A percentile compares a stretch with the other conserved stretches of the same genome.
phyloP scores from a whole-genome alignment of 2,888 invertebrate species.

The Trilocha varians region DNA sequence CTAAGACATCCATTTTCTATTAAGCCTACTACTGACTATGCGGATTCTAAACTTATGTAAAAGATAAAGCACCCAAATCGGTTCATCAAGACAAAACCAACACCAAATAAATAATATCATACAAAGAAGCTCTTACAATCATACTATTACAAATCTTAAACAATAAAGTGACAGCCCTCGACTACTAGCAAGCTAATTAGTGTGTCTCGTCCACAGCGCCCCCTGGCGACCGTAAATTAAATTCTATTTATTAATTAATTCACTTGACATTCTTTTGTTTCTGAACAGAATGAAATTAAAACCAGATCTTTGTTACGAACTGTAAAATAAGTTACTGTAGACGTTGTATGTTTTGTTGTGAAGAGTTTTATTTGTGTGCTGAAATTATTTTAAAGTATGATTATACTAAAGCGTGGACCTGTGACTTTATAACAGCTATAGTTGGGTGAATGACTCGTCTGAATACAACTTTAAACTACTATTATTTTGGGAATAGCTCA shows the following conservation, averaged over 20 bases:
- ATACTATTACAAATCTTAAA: not conserved
- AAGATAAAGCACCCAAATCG: too few species aligned
- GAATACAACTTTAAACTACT: too few species aligned
- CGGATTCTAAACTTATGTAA: too few species aligned
- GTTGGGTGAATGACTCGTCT: too few species aligned
- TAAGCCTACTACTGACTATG: too few species aligned
- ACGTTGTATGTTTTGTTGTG: not conserved
- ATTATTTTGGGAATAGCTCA: too few species aligned
- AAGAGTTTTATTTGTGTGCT: too few species aligned
- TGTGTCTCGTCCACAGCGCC: constrained; percentile 11
- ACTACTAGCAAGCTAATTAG: constrained; percentile 14
- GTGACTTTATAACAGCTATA: too few species aligned
- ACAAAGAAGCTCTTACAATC: not conserved
- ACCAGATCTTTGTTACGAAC: not conserved
- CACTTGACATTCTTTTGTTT: constrained; percentile 3
- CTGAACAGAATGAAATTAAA: not conserved
- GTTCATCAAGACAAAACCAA: too few species aligned
- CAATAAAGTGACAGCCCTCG: constrained; percentile 3
- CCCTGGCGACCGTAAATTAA: constrained; percentile 3
- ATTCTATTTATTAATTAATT: constrained; percentile 4
- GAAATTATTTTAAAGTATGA: too few species aligned
- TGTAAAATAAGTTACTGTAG: not conserved
- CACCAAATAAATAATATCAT: not conserved
- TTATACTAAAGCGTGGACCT: too few species aligned
- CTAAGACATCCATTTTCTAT: too few species aligned